Base-by-base conservation (phyloP, 1,140 invertebrate genomes). In the Littorina saxatilis region DNA sequence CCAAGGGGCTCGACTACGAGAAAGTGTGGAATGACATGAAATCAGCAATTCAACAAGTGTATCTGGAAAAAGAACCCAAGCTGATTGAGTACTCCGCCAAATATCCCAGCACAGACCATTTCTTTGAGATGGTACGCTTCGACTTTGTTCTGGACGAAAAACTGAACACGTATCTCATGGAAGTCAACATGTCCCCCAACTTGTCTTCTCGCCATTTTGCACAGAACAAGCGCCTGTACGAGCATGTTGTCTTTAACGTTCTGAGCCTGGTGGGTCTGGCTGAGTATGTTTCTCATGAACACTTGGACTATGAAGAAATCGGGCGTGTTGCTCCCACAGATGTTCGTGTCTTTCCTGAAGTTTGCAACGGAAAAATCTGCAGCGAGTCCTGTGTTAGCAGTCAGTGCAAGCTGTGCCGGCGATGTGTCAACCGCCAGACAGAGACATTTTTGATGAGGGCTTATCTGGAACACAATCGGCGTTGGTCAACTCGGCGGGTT, bases 101-200 rank as follows among this genome's bases (percentile, higher is more conserved):
- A 70, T 91, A 86, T 61, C 85, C 83, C 81, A 82, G 84, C n/a
- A 84, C 84, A 9, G 84, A 95, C 55, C 97, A 97, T 87, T 99
- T 98, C 88, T 99, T 99, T 93, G 98, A 99, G 93, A 93, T 99
- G 91, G 96, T 98, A 90, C 94, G 98, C 70, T 97, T 99, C 89
- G 98, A 99, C 92, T 96, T 99, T 91, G 95, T 98, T 0, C 93
- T 99, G 9, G 97, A 99, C 91, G 96, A 97, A 85, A 92, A 98
- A 72, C 89, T 99, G 0, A 96, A 97, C 70, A 96, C 99, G 2
- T 97, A 95, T 88, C 92, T 98, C 2, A 96, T 99, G 95, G 98
- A 99, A 92, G 98, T 97, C 0, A 99, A 99, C 91, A 99, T 99
- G 98, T 98, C 97, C 40, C 98, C 98, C 0, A 99, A 99, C 93